Evolutionary conservation across 2,797 vertebrate species (phyloP), one percentile per base, ranked within the genome.

Genomic region (Falco novaeseelandiae): DNA sequence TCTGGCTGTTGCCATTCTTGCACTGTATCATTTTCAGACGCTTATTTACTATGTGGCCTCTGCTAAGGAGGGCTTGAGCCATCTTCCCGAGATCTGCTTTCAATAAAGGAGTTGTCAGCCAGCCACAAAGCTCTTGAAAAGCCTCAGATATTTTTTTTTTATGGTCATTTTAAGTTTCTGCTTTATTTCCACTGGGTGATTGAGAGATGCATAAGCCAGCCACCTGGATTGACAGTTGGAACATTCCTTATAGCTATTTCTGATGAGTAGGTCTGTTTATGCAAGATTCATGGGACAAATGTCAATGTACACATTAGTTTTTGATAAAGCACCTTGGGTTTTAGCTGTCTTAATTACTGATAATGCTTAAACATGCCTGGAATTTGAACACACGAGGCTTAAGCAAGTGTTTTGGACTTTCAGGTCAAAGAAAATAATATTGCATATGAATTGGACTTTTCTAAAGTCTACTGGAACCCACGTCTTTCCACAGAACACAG

Each of bases 401-500:
- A 95, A 91, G 29, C n/a, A 80, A 92, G 91, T 83, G 42, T 89
- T 77, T 91, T 89, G 78, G 51, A 67, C 30, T 80, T 97, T 40
- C 98, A 99, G 99, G 99, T 99, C 89, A 99, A 98, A 92, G 99
- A 99, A 98, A 99, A 99, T 14, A 99, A 98, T 15, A 94, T 98
- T 48, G 88, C 79, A 0, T 99, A 99, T 6, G 99, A 99, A 90
- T 98, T 99, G 98, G 99, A 99, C 97, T 99, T 99, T 54, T 99
- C 99, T 30, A 98, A 98, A 54, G 99, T 99, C 5, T 99, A 99
- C 97, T 99, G 99, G 99, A 99, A 99, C 97, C 98, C 99, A 1
- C 99, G 99, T 27, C 99, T 99, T 36, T 98, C 98, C 97, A 99
- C 99, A 0, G 99, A 99, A 94, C 99, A 99, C 25, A 78, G 98